Evolutionary conservation across 2,888 invertebrate species (phyloP), one percentile per base, ranked within the genome.

Genomic region (Gastrophysa polygoni): DNA sequence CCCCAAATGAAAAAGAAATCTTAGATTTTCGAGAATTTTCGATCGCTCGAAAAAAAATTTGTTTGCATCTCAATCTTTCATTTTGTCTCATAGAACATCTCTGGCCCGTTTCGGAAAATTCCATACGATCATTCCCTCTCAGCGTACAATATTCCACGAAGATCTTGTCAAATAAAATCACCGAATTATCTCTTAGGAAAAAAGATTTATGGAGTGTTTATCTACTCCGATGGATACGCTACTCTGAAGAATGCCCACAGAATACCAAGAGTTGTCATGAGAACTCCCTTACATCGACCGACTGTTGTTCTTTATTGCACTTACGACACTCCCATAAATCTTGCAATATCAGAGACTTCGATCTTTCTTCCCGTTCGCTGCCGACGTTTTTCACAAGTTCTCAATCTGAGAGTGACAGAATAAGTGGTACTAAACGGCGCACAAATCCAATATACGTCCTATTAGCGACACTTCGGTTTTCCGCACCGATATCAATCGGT

Each of bases 381-480:
- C 14, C 59, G 48, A 59, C 38, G 54, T 65, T 61, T 59, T 63
- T 58, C 48, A 28, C 56, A 44, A 55, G 63, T 60, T 51, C 52
- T 59, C 51, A 54, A 56, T 59, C 57, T 32, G 28, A 59, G 57
- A 61, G 57, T 66, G 71, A 71, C 70, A 71, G 68, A 68, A 71
- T 73, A 72, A 75, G 73, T 72, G 75, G 68, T 68, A 72, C 70
- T 65, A 68, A 70, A 68, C 67, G 68, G 68, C 68, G 71, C 73
- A 74, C 74, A 75, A 75, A 75, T 75, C 69, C 74, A 73, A 73
- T 75, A 73, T 70, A 71, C 71, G 75, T 75, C 75, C 73, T 71
- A 75, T 75, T 75, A 75, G 74, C 73, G 71, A 74, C 74, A 74
- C 71, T 73, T 68, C n/a, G 71, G 71, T 68, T 69, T 69, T 68